phyloP scores from a whole-genome alignment of 1,140 invertebrate species.

The Cotesia typhae region DNA sequence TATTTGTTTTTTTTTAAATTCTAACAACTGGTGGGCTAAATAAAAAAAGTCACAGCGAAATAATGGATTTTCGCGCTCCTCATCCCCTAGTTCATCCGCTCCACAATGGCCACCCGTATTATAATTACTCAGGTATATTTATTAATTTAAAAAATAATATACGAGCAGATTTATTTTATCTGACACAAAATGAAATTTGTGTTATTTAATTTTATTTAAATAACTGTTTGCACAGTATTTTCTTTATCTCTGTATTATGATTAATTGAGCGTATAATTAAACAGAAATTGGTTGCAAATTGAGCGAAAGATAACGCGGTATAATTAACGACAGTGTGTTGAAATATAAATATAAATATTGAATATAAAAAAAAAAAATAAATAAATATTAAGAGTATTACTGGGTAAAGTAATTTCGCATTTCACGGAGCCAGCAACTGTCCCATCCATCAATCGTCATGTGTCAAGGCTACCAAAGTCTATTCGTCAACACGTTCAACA shows the following conservation, averaged over 20 bases:
- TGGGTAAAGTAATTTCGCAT: neutral
- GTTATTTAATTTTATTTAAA: neutral
- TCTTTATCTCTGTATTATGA: slow-evolving; percentile 5
- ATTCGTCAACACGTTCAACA: slow-evolving; percentile 36
- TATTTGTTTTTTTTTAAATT: neutral
- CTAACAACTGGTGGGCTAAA: neutral
- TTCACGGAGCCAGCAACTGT: neutral
- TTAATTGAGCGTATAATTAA: neutral
- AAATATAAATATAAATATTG: slow-evolving; percentile 14
- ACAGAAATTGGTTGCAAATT: no score
- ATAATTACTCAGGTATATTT: slow-evolving; percentile 57
- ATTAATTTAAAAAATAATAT: neutral
- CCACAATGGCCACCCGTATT: slow-evolving; percentile 59
- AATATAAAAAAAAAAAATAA: neutral
- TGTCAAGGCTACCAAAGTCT: slow-evolving; percentile 22
- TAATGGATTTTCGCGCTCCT: slow-evolving; percentile 62
- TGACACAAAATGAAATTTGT: no score
- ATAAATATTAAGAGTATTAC: neutral
- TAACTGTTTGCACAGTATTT: neutral
- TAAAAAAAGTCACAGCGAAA: slow-evolving; percentile 7
- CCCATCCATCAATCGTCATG: slow-evolving; percentile 19
- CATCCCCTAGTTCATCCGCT: slow-evolving; percentile 60
- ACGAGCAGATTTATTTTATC: neutral
- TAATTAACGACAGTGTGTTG: neutral
- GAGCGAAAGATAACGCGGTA: no score